Base-by-base conservation (phyloP, 2,113 vertebrate species). In the Dinomys branickii region DNA sequence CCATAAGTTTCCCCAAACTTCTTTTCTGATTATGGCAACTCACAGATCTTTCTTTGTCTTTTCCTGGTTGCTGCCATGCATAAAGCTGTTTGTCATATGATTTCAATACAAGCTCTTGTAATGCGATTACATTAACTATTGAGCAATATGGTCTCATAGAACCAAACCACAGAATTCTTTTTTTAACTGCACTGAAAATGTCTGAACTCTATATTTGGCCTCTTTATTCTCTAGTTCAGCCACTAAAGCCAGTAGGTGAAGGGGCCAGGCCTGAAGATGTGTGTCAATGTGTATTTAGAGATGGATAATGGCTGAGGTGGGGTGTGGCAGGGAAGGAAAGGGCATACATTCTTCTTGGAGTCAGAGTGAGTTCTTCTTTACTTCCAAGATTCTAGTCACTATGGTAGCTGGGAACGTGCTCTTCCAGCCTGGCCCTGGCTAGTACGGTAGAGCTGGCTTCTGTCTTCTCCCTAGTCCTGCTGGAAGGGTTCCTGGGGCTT, bases 61-160 rank as follows among this genome's bases (percentile, higher is more conserved):
- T 75, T 24, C 90, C 56, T 83, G 19, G 19, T 82, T 59, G 1
- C 71, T 97, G 96, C 97, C 61, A 1, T 96, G 94, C n/a, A 96
- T 96, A 97, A 73, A 13, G 10, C 95, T 96, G 97, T 97, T 97
- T 38, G 9, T 94, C 90, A 88, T 96, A 38, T 94, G 96, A 97
- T 97, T 98, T 98, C 98, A 96, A 97, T 94, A 91, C 28, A 97
- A 97, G 20, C 0, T 4, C 59, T 96, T 97, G 78, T 92, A 97
- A 96, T 91, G 77, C 77, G 88, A 97, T 96, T 97, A 97, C 90
- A 82, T 90, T 92, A 97, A 98, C 94, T 47, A 84, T 80, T 96
- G 82, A 96, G 97, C 97, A 97, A 96, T 65, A 92, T 85, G 3
- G 30, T 82, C 73, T 81, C 73, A 11, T 82, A 78, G 87, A 96